Conservation (phyloP, 2,797 vertebrate species). For the Eidolon dupreanum region DNA sequence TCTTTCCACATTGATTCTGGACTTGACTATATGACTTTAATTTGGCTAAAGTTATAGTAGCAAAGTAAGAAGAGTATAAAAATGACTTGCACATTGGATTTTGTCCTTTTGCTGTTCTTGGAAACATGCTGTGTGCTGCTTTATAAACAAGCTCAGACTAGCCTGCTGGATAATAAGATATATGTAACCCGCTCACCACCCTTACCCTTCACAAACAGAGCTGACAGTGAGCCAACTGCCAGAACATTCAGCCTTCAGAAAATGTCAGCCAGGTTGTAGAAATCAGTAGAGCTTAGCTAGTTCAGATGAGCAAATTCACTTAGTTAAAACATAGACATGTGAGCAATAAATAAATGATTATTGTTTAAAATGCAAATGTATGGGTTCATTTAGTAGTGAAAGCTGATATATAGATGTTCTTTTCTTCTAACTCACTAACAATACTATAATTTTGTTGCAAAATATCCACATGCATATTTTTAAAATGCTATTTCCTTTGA, state of each 20-base stretch:
- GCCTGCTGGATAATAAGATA: background rate
- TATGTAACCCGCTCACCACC: background rate
- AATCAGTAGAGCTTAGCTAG: background rate
- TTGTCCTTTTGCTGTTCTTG: background rate
- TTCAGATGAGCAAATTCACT: background rate
- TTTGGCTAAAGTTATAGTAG: background rate
- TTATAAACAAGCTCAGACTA: background rate
- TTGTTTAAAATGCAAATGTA: background rate
- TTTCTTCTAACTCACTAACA: background rate
- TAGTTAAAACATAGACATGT: background rate
- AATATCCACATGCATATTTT: background rate
- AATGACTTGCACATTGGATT: background rate
- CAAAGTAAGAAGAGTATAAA: background rate
- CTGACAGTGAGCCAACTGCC: background rate
- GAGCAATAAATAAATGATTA: background rate
- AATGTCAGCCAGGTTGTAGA: background rate
- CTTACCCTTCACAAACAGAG: background rate
- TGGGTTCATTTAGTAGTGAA: background rate
- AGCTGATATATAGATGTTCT: background rate
- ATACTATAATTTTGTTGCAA: background rate
- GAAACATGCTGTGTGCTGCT: background rate
- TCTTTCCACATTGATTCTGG: background rate
- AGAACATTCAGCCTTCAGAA: background rate
- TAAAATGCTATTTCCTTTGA: background rate
- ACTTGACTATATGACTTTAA: background rate